Evolutionary conservation across 2,888 invertebrate genomes (phyloP).

Genomic region (Metallyticus violacea): DNA sequence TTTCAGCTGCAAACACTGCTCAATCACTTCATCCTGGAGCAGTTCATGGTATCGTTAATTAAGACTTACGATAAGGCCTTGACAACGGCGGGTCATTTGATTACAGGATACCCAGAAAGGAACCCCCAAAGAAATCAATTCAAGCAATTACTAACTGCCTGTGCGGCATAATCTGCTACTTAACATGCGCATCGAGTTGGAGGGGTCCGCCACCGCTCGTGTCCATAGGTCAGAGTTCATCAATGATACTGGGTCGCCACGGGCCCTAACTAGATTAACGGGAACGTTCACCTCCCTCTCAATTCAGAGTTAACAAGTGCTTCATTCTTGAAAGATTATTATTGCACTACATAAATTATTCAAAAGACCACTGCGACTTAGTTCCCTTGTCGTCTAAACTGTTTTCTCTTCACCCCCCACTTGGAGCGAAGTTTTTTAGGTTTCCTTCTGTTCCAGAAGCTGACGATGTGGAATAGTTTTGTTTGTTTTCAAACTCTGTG

Average conservation of each 20-base stretch:
- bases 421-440: neutral
- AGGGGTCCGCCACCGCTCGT: neutral
- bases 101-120: too few relatives aligned
- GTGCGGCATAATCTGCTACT: neutral
- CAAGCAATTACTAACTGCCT: neutral
- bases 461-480: neutral
- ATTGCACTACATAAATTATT: neutral
- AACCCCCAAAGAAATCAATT: neutral
- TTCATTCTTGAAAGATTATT: neutral
- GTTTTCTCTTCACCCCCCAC: neutral
- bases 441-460: neutral
- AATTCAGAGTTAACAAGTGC: neutral
- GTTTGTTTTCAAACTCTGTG: neutral
- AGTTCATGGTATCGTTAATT: too few relatives aligned
- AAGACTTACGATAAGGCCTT: too few relatives aligned
- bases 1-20: too few relatives aligned
- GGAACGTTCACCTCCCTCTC: neutral
- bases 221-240: neutral
- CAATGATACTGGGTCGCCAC: neutral
- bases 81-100: too few relatives aligned
- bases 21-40: too few relatives aligned
- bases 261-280: neutral
- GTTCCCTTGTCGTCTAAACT: neutral
- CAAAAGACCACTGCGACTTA: neutral
- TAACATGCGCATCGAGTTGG: neutral